Evolutionary conservation across 2,113 vertebrate species (phyloP).

Genomic region (Anoura caudifer): DNA sequence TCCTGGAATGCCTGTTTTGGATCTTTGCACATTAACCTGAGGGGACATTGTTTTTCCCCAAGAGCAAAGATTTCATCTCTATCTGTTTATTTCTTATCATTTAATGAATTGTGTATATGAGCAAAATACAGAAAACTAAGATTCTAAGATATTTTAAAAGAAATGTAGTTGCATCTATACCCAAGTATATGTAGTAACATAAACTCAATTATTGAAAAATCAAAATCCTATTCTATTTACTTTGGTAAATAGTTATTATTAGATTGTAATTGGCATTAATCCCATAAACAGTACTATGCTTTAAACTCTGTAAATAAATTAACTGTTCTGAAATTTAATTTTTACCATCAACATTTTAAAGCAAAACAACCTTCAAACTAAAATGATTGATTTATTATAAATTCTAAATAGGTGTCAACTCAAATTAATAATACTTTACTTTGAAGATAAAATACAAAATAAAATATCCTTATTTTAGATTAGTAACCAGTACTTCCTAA

Average conservation of each 20-base stretch:
- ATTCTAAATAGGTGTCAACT: not conserved
- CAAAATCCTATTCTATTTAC: not conserved
- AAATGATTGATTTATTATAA: not conserved
- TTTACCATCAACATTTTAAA: not conserved
- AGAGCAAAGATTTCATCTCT: not conserved
- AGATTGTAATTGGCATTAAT: not conserved
- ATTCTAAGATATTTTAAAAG: not conserved
- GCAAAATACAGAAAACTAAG: not conserved
- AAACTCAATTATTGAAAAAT: not conserved
- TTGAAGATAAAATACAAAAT: conserved; percentile 30
- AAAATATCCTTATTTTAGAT: not conserved
- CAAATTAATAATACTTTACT: not conserved
- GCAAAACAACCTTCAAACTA: not conserved
- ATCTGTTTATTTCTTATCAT: not conserved
- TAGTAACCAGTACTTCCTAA: not conserved
- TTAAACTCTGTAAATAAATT: not conserved
- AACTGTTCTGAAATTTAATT: not conserved
- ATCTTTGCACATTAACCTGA: not conserved
- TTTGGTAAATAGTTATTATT: not conserved
- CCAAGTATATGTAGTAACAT: not conserved
- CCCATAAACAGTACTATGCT: not conserved
- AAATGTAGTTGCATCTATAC: not conserved
- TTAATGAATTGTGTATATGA: not conserved
- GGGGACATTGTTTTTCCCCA: not conserved
- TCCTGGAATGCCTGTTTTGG: not conserved